Evolutionary conservation across 2,113 vertebrate genomes (phyloP), one percentile per base, ranked within the genome.

Genomic region (Ahaetulla prasina): DNA sequence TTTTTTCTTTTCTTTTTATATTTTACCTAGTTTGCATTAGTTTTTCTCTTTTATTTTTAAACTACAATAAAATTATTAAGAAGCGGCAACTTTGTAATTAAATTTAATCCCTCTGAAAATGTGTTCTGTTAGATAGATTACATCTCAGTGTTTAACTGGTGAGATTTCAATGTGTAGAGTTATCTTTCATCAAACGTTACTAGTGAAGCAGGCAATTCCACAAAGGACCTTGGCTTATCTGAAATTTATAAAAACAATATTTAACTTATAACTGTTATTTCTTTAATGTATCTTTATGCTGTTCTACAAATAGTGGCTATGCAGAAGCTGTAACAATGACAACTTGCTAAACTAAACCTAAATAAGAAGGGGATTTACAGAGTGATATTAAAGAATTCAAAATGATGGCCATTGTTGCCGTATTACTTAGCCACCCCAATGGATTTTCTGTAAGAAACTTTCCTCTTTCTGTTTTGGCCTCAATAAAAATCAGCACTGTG

Each of bases 301-400:
- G 12, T 90, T 95, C 80, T 89, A 85, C 45, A 91, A 93, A 93
- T 91, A 91, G 88, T 27, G 3, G 1, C 60, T 53, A 25, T 49
- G 47, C 90, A 91, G 18, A 10, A 92, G 8, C 90, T 92, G 60
- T 3, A 93, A 39, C 45, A 89, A 45, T 7, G 50, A 53, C 30
- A 68, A 0, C 0, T 92, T 92, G 63, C 25, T 52, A 88, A 49
- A 87, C 39, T 27, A 92, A 88, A 43, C 52, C 57, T 52, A 30
- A 22, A 35, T 11, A 27, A 85, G 3, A 27, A 90, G 35, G 35
- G 18, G 35, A 80, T 80, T 80, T 80, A 80, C 6, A 80, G 68
- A 39, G 35, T 39, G 68, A 80, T 80, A 22, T 80, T 35, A 80
- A 80, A 39, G 68, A 80, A 39, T 80, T 80, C 35, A 80, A 80